Conservation (phyloP, 92 coral and sea anemone species). For the Chrysogorgia sp. region DNA sequence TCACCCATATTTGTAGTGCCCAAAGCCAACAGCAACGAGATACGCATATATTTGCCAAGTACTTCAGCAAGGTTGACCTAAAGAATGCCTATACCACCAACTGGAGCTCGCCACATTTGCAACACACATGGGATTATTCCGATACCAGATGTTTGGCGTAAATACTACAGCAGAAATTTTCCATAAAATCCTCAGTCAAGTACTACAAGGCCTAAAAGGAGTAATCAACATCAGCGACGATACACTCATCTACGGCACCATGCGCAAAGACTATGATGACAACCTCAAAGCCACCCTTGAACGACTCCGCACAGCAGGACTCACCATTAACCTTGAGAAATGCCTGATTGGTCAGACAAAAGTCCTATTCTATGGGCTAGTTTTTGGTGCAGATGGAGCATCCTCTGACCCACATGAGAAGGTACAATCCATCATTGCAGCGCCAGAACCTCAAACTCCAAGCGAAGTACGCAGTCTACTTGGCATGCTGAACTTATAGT, state of each 20-base stretch:
- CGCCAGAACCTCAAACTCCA: not conserved
- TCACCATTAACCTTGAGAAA: not conserved
- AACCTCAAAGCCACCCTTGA: not conserved
- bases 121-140: conserved; percentile 19
- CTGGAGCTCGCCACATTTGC: conserved; percentile 24
- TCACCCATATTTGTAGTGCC: conserved; percentile 38
- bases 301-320: conserved; percentile 19
- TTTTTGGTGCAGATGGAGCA: conserved; percentile 8
- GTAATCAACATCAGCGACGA: conserved; percentile 19
- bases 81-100: conserved; percentile 28
- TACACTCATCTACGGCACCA: conserved; percentile 3
- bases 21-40: conserved; percentile 10
- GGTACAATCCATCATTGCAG: not conserved
- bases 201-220: not conserved
- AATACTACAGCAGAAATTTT: conserved; percentile 5
- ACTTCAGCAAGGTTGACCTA: conserved; percentile 23
- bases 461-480: conserved; percentile 8
- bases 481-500: conserved; percentile 22
- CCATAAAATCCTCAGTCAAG: not conserved
- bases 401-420: conserved; percentile 23
- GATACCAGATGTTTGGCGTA: conserved; percentile 11
- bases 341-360: not conserved
- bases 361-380: conserved; percentile 10
- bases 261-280: conserved; percentile 9
- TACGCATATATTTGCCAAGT: conserved; percentile 20